Base-by-base conservation (phyloP, 2,113 vertebrate genomes). In the Daboia siamensis region DNA sequence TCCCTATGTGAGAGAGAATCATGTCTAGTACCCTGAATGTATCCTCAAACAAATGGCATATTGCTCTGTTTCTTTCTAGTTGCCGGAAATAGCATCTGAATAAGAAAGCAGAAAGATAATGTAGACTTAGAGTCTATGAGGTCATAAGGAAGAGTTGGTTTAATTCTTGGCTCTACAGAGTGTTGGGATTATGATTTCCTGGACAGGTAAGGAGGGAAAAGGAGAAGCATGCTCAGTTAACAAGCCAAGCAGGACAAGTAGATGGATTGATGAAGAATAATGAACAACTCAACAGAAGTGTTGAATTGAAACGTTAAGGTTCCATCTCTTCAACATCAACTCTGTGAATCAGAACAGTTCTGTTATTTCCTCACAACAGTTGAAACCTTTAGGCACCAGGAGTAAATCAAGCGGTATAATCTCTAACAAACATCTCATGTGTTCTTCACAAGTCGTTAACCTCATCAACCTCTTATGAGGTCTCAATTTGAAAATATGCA, bases 71-170 rank as follows among this genome's bases (percentile, higher is more conserved):
- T 86, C 92, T 92, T 74, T 74, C n/a, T 61, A 48, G 23, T 52
- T 92, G 61, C 86, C 52, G 80, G 91, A 92, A 92, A 92, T 88
- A 88, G 33, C 33, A 86, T 92, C 55, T 92, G 92, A 92, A 92
- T 88, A 26, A 86, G 89, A 90, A 90, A 90, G 56, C 55, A 92
- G 74, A 90, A 64, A 52, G 44, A 61, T 90, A 89, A 59, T 92
- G 61, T 90, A 85, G 74, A 61, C 29, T 86, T 61, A n/a, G 24
- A 44, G 26, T 33, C 29, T 90, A 39, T 86, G 64, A 61, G 46
- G 74, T 44, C 39, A 91, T 20, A 91, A 91, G 48, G 20, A 91
- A 88, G 59, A 23, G 85, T 80, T 46, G 12, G 12, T n/a, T 55
- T 26, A 64, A 61, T 51, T 84, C 69, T 61, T 57, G 85, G 17